phyloP scores from a whole-genome alignment of 2,888 invertebrate genomes.

The Nesidiocoris tenuis region DNA sequence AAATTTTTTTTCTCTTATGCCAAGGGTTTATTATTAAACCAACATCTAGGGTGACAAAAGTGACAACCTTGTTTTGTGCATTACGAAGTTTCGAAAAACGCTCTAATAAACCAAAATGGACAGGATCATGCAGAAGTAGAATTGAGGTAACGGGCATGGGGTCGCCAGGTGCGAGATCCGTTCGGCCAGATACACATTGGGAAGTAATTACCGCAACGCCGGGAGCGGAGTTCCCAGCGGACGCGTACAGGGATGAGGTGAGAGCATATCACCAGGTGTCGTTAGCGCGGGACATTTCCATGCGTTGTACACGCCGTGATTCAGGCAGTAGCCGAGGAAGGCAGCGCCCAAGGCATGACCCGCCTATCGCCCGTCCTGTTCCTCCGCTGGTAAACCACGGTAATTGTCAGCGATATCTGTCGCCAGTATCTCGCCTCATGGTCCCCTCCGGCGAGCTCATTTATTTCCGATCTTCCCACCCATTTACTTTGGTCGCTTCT shows the following conservation, averaged over 20 bases:
- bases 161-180: background rate
- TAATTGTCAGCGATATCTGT: slow-evolving; percentile 41
- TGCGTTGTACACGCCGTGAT: background rate
- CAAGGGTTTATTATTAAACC: too few relatives aligned
- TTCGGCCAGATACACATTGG: background rate
- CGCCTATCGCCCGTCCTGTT: background rate
- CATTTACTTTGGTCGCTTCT: background rate
- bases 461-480: background rate
- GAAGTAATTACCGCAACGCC: background rate
- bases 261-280: background rate
- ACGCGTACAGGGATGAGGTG: background rate
- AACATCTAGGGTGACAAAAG: too few relatives aligned
- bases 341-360: too few relatives aligned
- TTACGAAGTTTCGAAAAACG: too few relatives aligned
- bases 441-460: background rate
- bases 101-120: too few relatives aligned
- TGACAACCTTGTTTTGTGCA: too few relatives aligned
- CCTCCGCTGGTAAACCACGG: slow-evolving; percentile 21
- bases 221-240: background rate
- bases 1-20: too few relatives aligned
- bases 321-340: background rate
- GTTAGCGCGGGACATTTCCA: background rate
- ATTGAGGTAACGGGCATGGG: too few relatives aligned
- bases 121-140: too few relatives aligned
- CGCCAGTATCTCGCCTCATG: slow-evolving; percentile 5